Percentiles rank a stretch among this genome's conserved stretches.
Evolutionary conservation across 2,797 vertebrate species (phyloP).

Genomic region (Clarias laeviceps): DNA sequence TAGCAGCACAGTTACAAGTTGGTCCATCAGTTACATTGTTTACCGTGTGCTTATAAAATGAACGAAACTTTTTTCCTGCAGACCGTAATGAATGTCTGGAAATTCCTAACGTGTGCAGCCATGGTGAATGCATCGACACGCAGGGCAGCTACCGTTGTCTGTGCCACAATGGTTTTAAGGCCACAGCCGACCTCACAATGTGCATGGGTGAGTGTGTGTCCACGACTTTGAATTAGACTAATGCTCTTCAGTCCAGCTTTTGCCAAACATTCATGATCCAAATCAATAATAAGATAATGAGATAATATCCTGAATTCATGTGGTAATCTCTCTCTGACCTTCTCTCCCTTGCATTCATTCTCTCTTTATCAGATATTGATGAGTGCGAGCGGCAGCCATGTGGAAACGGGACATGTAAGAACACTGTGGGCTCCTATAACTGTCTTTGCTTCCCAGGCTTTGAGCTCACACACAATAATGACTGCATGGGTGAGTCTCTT

Average conservation of each 20-base stretch:
- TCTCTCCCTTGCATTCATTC: background rate
- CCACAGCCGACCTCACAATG: slow-evolving; percentile 87
- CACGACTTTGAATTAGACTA: background rate
- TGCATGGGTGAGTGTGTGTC: slow-evolving; percentile 83
- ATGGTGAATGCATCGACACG: slow-evolving; percentile 88
- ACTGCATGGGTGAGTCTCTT: slow-evolving; percentile 86
- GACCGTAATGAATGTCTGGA: slow-evolving; percentile 91
- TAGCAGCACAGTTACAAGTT: background rate
- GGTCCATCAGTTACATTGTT: background rate
- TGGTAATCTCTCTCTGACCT: background rate
- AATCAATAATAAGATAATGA: slow-evolving; percentile 8
- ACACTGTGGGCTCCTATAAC: slow-evolving; percentile 92
- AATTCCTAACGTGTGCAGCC: slow-evolving; percentile 89
- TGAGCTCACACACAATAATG: slow-evolving; percentile 86
- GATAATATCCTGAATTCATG: background rate
- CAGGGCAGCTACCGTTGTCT: slow-evolving; percentile 89
- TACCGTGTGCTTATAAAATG: background rate
- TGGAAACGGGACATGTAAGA: slow-evolving; percentile 92
- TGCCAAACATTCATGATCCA: background rate
- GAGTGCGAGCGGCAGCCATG: slow-evolving; percentile 91
- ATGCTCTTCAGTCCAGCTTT: background rate
- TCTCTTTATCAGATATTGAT: slow-evolving; percentile 79
- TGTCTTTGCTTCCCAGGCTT: slow-evolving; percentile 94
- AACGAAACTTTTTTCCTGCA: slow-evolving; percentile 50
- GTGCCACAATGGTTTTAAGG: slow-evolving; percentile 91